Evolutionary conservation across 1,140 invertebrate species (phyloP), one percentile per base, ranked within the genome.

Genomic region (Dendroctonus ponderosae): DNA sequence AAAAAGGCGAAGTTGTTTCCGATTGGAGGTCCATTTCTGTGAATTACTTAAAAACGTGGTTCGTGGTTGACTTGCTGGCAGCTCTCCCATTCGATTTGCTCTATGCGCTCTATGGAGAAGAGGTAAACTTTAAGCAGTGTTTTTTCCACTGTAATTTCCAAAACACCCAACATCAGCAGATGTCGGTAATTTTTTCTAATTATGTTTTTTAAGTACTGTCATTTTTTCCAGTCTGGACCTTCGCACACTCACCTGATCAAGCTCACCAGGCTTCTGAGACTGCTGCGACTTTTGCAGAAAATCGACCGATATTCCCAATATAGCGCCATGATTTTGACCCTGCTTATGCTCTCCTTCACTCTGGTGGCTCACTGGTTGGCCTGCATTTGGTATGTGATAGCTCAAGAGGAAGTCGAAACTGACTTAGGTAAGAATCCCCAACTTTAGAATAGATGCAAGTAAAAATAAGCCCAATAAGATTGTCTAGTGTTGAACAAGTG

Each of bases 321-420:
- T 79, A 96, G 94, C 64, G 94, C 94, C 39, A 93, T 98, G 78
- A 97, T 99, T 74, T 82, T 99, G 58, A 93, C 96, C 11, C 84
- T 99, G 57, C 83, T 99, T 54, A 98, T 99, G 96, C 85, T 96
- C 7, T 92, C 91, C 61, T 99, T 99, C 82, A 93, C 94, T 37
- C 82, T 99, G 61, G 91, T 98, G 46, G 97, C 97, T 38, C 97
- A 99, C 82, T 99, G 97, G 97, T 83, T 99, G 48, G 97, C 97
- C n/a, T 99, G 97, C 80, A 91, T 98, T 71, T 99, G 97, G 94
- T 96, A 96, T 81, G 94, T 98, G 58, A 98, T 99, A 69, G 97
- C 95, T 2, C 91, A 94, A 69, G 89, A 90, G 71, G 96, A 97
- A 81, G 85, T 88, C 72, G 81, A 89, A 64, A 80, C 80, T 87